These are phyloP conservation scores for Strigops habroptila DNA, from an alignment of 2,113 vertebrate species.

Conservation along the genomic window DNA sequence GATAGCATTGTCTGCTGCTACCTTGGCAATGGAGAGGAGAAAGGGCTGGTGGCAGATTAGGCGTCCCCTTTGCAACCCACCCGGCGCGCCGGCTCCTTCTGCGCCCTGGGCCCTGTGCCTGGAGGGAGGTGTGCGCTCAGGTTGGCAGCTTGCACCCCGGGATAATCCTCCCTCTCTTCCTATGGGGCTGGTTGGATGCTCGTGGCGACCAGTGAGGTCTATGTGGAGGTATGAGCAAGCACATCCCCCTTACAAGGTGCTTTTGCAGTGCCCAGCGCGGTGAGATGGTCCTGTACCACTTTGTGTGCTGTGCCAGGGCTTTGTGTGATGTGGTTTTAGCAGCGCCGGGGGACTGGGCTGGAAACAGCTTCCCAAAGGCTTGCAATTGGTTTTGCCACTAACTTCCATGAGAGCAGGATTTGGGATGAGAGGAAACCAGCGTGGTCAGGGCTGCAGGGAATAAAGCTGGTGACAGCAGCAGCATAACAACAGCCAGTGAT, in stretches of 20 bases:
- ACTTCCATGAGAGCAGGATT: not conserved
- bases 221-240: not conserved
- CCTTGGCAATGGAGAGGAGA: constrained; percentile 44
- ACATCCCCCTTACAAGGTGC: not conserved
- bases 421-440: not conserved
- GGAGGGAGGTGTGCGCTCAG: not conserved
- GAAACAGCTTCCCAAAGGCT: not conserved
- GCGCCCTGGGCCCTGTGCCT: not conserved
- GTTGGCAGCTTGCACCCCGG: not conserved
- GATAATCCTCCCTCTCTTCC: not conserved
- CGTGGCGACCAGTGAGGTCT: rapidly evolving
- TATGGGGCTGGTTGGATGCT: not conserved
- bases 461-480: not conserved
- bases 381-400: not conserved
- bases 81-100: not conserved
- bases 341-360: not conserved
- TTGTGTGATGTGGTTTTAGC: not conserved
- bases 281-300: rapidly evolving
- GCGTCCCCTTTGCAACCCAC: not conserved
- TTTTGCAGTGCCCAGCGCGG: not conserved
- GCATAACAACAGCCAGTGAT: rapidly evolving
- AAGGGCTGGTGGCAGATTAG: not conserved
- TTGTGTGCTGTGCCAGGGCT: not conserved
- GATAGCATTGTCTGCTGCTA: constrained; percentile 55
- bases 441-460: not conserved